Evolutionary conservation across 1,140 invertebrate genomes (phyloP).

Genomic region (Riptortus pedestris): DNA sequence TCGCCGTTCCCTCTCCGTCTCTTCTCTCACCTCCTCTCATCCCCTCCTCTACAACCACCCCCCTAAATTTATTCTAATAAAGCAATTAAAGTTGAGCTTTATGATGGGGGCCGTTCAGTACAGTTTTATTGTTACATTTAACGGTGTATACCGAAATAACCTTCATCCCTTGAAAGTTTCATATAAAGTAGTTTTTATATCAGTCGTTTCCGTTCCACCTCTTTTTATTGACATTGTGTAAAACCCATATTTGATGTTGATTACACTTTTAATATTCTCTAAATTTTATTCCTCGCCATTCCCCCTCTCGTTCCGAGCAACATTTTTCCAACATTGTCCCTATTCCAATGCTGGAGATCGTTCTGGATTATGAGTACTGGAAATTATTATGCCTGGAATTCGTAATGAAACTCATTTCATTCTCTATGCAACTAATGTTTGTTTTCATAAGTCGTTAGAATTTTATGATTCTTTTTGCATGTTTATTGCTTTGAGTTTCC

Average conservation of each 20-base stretch:
- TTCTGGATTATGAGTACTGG: neutral
- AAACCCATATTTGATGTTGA: constrained; percentile 18
- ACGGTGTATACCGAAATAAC: constrained; percentile 11
- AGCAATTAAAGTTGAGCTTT: constrained; percentile 18
- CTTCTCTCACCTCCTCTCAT: neutral
- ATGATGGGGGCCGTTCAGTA: constrained; percentile 10
- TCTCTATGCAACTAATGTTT: too few species aligned
- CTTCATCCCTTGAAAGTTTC: constrained; percentile 2
- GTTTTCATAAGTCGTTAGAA: too few species aligned
- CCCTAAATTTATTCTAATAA: constrained; percentile 20
- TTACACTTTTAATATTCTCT: constrained; percentile 16
- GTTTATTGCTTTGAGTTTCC: too few species aligned
- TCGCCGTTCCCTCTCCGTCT: neutral
- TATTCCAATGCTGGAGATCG: neutral
- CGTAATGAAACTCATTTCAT: neutral
- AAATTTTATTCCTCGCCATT: constrained; percentile 4
- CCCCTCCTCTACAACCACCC: neutral
- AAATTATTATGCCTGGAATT: neutral
- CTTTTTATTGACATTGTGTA: constrained; percentile 17
- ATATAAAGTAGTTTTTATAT: constrained; percentile 18
- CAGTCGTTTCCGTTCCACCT: neutral
- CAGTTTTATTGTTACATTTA: constrained; percentile 20
- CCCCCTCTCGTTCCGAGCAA: neutral
- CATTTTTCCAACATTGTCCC: neutral
- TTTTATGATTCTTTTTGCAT: too few species aligned